Percentiles rank a stretch among this genome's conserved stretches.
phyloP scores from a whole-genome alignment of 37 sponge, comb jelly and placozoan genomes.

The Diacarnus erythraeanus region DNA sequence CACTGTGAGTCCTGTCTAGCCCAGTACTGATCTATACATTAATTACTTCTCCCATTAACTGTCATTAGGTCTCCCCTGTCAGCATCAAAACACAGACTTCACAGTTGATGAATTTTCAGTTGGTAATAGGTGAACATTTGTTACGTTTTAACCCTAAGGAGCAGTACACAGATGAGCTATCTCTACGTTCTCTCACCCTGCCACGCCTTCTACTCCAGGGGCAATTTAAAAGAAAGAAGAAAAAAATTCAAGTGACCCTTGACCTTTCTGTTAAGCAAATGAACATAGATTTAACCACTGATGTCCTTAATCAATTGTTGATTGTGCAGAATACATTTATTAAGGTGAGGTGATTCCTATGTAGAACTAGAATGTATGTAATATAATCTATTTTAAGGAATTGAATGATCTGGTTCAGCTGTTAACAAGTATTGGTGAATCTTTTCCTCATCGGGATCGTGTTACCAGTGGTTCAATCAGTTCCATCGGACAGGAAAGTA shows the following conservation, averaged over 20 bases:
- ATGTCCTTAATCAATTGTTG: conserved; percentile 76
- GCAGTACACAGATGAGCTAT: conserved; percentile 56
- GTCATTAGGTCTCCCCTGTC: conserved; percentile 26
- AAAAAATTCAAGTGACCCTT: conserved; percentile 25
- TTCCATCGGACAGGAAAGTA: not conserved
- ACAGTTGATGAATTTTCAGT: conserved; percentile 22
- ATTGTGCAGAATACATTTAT: conserved; percentile 73
- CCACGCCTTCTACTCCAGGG: conserved; percentile 53
- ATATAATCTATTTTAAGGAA: conserved; percentile 33
- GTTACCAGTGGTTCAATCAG: not conserved
- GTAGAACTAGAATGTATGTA: not conserved
- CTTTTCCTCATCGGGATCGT: conserved; percentile 30
- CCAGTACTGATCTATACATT: not conserved
- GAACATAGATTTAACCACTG: conserved; percentile 69
- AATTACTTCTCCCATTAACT: not conserved
- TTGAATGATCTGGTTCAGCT: conserved; percentile 58
- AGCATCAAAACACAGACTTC: conserved; percentile 29
- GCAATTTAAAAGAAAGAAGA: conserved; percentile 4
- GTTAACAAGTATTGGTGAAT: conserved; percentile 56
- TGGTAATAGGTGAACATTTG: conserved; percentile 40
- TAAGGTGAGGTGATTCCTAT: conserved; percentile 41
- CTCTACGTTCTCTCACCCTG: conserved; percentile 55
- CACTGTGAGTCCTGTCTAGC: conserved; percentile 36
- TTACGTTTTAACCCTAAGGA: conserved; percentile 59
- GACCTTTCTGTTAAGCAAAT: conserved; percentile 55